Base-by-base conservation (phyloP, 2,113 vertebrate genomes). In the Phrynosoma blainvillii region DNA sequence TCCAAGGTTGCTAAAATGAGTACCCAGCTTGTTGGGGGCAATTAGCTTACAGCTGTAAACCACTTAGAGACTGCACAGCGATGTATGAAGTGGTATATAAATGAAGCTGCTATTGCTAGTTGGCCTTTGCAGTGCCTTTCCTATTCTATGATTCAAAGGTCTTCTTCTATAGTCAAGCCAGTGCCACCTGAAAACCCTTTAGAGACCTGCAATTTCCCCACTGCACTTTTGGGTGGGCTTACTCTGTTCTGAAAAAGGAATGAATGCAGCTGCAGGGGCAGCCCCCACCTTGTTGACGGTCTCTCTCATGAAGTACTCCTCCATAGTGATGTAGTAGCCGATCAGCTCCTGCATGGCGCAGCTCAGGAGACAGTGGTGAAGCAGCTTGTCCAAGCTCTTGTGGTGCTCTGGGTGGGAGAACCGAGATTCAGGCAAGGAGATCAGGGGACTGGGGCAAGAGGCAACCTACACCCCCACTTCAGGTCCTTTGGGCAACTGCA, bases 221-320 rank as follows among this genome's bases (percentile, higher is more conserved):
- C 3, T 23, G 10, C 10, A 1, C 10, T 52, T 23, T 27, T 25
- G 10, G 25, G 8, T n/a, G 14, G 25, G 40, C 40, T 40, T 4
- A 13, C n/a, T 23, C 79, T 74, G 13, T 13, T 25, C 70, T 47
- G 23, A 18, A 84, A 42, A 74, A 25, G 80, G 13, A 66, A 68
- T 36, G 70, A 75, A 52, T 27, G 74, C 65, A 78, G 30, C 21
- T 70, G 30, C 62, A 71, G 90, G 36, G 18, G 47, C 73, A 25
- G 27, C 20, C 70, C 89, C 36, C 93, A 99, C 99, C 98, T 99
- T 99, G 95, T 98, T 99, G 85, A 99, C 99, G 0, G 98, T 98
- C 93, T 99, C 99, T 84, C 98, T 98, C 99, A 99, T 99, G 96
- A 99, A 99, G 92, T 98, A 99, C 89, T 99, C 98, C 92, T 99